Evolutionary conservation across 2,888 invertebrate species (phyloP).

Genomic region (Melipona bicolor): DNA sequence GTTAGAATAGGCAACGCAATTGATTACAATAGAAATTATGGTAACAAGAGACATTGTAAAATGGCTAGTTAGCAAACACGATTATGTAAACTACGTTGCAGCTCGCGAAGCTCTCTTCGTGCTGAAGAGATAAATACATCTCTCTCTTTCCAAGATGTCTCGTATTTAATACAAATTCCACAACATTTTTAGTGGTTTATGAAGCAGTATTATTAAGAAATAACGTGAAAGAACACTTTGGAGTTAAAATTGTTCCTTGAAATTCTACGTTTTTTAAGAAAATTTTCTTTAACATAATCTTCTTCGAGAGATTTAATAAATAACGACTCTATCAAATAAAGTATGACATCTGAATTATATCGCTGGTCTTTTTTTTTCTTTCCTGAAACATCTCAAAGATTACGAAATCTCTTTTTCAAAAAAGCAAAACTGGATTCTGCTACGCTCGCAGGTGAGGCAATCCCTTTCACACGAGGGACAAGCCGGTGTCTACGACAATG

Average conservation of each 20-base stretch:
- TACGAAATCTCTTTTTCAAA: not conserved
- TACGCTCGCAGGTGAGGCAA: not conserved
- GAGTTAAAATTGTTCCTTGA: not conserved
- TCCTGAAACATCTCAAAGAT: not conserved
- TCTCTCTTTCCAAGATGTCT: no score
- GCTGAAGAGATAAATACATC: no score
- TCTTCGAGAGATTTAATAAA: no score
- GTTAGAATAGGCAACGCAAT: not conserved
- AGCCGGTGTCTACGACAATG: constrained; percentile 50
- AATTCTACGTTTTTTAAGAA: not conserved
- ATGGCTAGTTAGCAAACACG: not conserved
- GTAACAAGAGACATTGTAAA: not conserved
- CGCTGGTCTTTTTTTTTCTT: not conserved
- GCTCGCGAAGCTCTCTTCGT: not conserved
- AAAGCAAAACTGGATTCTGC: not conserved
- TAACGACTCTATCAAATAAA: no score
- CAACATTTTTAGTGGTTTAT: no score
- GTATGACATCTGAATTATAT: no score
- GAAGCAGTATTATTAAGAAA: no score
- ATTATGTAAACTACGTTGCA: not conserved
- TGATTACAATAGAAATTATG: not conserved
- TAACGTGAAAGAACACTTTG: no score
- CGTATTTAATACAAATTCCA: no score
- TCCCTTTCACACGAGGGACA: constrained; percentile 2
- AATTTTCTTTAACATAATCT: not conserved